phyloP scores from a whole-genome alignment of 2,113 vertebrate species.

The Bos indicus region DNA sequence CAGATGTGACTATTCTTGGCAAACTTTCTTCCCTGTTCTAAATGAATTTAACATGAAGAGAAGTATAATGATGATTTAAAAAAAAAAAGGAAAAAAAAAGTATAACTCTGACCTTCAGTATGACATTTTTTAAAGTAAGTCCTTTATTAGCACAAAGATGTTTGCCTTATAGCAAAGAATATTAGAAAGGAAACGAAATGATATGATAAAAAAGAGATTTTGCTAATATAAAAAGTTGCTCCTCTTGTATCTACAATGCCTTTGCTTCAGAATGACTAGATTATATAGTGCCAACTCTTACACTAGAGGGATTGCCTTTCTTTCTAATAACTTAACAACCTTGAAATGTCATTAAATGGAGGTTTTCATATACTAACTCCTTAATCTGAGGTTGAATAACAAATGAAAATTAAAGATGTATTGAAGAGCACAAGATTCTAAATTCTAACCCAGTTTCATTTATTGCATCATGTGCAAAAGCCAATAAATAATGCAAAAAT shows the following conservation, averaged over 20 bases:
- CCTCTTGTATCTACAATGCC: constrained; percentile 57
- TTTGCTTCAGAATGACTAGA: constrained; percentile 61
- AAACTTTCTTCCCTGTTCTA: not conserved
- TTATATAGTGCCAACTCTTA: constrained; percentile 52
- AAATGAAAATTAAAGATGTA: constrained; percentile 66
- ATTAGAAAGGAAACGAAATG: constrained; percentile 63
- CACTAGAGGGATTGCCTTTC: constrained; percentile 45
- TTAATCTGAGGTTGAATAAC: constrained; percentile 53
- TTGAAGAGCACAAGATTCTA: constrained; percentile 55
- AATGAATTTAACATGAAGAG: constrained; percentile 30
- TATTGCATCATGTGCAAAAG: constrained; percentile 58
- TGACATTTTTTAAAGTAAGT: constrained; percentile 71
- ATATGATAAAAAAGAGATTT: constrained; percentile 49
- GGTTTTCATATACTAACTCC: constrained; percentile 15
- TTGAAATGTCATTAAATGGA: constrained; percentile 30
- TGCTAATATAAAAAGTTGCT: constrained; percentile 45
- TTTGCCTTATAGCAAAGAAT: constrained; percentile 64
- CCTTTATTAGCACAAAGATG: constrained; percentile 61
- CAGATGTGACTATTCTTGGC: not conserved
- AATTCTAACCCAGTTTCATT: constrained; percentile 68
- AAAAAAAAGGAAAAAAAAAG: constrained; percentile 15
- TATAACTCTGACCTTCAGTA: constrained; percentile 67
- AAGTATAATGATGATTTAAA: not conserved
- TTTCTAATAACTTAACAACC: constrained; percentile 52
- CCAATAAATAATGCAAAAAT: constrained; percentile 59